Percentiles rank a stretch among this genome's conserved stretches.
These are phyloP conservation scores for Nesogale talazaci DNA, from an alignment of 2,113 vertebrate genomes.

Conservation along the genomic window DNA sequence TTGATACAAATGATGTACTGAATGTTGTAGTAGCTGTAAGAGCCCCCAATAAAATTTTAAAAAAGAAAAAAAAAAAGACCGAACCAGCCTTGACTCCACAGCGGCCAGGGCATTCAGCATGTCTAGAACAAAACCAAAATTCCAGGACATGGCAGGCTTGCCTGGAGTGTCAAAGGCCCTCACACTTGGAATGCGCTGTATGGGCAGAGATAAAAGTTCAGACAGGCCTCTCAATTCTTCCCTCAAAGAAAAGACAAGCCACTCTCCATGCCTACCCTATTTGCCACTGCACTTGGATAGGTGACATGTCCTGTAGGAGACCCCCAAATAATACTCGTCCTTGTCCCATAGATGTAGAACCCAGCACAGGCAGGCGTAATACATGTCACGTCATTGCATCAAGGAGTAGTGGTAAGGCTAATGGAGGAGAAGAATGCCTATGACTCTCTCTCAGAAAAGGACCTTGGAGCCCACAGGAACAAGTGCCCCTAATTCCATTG, in stretches of 20 bases:
- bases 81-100: not conserved
- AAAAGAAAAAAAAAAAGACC: too few relatives aligned
- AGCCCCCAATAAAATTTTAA: too few relatives aligned
- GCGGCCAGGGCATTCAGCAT: not conserved
- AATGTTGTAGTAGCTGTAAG: too few relatives aligned
- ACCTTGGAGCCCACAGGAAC: not conserved
- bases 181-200: not conserved
- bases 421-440: not conserved
- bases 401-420: not conserved
- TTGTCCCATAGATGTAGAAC: not conserved
- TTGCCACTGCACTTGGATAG: not conserved
- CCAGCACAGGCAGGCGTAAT: not conserved
- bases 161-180: not conserved
- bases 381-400: not conserved
- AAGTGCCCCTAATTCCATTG: not conserved
- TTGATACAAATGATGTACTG: too few relatives aligned
- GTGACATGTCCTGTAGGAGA: not conserved
- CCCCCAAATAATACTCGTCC: accelerated
- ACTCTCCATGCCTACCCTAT: accelerated
- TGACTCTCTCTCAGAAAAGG: not conserved
- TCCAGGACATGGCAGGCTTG: not conserved
- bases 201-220: not conserved
- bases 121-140: not conserved
- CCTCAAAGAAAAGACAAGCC: not conserved
- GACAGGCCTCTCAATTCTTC: not conserved